Evolutionary conservation across 2,888 invertebrate genomes (phyloP).

Genomic region (Drosophila pullipes): DNA sequence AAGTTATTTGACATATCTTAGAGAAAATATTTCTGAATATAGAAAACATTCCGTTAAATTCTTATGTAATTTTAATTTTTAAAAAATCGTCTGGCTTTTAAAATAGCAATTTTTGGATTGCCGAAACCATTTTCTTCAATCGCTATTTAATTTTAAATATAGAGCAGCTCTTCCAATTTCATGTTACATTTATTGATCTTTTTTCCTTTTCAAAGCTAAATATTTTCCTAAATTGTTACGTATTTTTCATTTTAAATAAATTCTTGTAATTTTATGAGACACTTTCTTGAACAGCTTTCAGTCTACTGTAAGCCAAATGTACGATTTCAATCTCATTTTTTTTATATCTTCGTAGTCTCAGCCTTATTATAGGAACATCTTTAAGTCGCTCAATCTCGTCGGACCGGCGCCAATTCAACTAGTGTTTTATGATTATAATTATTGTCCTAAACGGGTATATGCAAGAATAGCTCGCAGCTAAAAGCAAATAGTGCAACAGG

Average conservation of each 20-base stretch:
- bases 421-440: slow-evolving; percentile 29
- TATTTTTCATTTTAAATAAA: background rate
- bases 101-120: background rate
- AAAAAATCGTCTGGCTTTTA: background rate
- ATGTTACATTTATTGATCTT: background rate
- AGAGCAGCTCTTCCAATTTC: background rate
- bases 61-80: background rate
- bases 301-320: background rate
- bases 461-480: slow-evolving; percentile 21
- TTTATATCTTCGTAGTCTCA: no score
- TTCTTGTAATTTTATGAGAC: background rate
- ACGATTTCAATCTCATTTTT: background rate
- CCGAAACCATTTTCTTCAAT: background rate
- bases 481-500: slow-evolving; percentile 61
- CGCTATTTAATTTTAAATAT: background rate
- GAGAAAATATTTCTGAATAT: background rate
- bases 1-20: no score
- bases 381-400: background rate
- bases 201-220: background rate
- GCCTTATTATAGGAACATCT: no score
- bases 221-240: background rate
- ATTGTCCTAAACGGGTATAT: slow-evolving; percentile 40
- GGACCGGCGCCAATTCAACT: background rate
- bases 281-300: background rate
- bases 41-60: background rate